Conservation (phyloP, 2,113 vertebrate genomes). For the Phaethornis superciliosus region DNA sequence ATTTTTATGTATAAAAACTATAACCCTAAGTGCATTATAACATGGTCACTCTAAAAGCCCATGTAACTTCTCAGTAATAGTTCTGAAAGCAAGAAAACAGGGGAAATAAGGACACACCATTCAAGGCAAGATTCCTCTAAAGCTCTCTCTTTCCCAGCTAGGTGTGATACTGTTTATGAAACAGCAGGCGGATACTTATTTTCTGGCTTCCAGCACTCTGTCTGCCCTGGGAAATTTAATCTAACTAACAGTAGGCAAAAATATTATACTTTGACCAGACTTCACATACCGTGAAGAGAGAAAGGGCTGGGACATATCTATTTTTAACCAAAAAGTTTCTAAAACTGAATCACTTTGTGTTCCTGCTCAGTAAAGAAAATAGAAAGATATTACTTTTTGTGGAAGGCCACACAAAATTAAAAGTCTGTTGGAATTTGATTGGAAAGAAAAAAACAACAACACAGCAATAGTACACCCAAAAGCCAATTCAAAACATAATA, state of each 20-base stretch:
- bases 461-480: conserved; percentile 24
- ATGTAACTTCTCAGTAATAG: conserved; percentile 49
- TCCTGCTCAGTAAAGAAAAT: conserved; percentile 48
- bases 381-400: conserved; percentile 37
- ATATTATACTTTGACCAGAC: conserved; percentile 71
- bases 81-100: conserved; percentile 49
- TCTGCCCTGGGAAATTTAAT: conserved; percentile 76
- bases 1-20: neutral
- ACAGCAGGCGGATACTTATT: conserved; percentile 55
- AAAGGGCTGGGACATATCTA: conserved; percentile 73
- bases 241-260: conserved; percentile 80
- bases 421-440: neutral
- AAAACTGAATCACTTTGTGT: conserved; percentile 64
- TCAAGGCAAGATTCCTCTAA: conserved; percentile 35
- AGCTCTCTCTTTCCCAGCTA: conserved; percentile 58
- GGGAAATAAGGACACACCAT: conserved; percentile 61
- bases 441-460: conserved; percentile 7
- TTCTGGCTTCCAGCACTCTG: conserved; percentile 69
- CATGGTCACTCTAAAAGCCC: neutral
- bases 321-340: conserved; percentile 75
- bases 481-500: conserved; percentile 58
- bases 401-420: conserved; percentile 37
- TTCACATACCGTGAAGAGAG: conserved; percentile 74
- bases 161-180: conserved; percentile 80
- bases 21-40: neutral